Evolutionary conservation across 2,797 vertebrate species (phyloP).

Genomic region (Apodemus agrarius): DNA sequence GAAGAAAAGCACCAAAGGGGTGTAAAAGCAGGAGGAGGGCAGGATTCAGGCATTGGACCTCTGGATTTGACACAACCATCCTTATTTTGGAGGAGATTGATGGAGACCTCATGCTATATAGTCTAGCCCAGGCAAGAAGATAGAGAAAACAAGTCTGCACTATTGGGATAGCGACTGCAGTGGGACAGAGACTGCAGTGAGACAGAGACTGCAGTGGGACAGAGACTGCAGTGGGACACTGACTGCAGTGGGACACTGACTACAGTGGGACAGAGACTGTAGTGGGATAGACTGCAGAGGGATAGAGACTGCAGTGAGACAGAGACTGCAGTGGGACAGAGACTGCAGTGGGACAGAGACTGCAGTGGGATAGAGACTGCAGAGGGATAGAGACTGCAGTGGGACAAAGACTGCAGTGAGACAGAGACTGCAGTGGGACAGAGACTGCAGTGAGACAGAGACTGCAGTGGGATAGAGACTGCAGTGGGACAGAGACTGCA

Average conservation of each 20-base stretch:
- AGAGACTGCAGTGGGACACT: background rate
- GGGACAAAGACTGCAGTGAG: background rate
- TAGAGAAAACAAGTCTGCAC: no score
- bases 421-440: background rate
- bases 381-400: background rate
- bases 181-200: no score
- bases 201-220: background rate
- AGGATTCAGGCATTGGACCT: background rate
- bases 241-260: no score
- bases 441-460: background rate
- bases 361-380: background rate
- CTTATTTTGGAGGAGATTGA: background rate
- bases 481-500: no score
- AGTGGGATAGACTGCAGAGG: background rate
- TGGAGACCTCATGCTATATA: background rate
- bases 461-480: no score
- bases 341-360: background rate
- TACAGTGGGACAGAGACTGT: background rate
- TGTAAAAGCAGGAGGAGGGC: background rate
- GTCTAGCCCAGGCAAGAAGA: background rate
- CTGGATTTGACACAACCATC: background rate
- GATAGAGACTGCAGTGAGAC: background rate
- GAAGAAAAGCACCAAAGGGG: background rate
- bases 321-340: background rate
- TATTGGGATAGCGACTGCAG: no score